phyloP scores from a whole-genome alignment of 2,113 vertebrate species.

The Grus americana region DNA sequence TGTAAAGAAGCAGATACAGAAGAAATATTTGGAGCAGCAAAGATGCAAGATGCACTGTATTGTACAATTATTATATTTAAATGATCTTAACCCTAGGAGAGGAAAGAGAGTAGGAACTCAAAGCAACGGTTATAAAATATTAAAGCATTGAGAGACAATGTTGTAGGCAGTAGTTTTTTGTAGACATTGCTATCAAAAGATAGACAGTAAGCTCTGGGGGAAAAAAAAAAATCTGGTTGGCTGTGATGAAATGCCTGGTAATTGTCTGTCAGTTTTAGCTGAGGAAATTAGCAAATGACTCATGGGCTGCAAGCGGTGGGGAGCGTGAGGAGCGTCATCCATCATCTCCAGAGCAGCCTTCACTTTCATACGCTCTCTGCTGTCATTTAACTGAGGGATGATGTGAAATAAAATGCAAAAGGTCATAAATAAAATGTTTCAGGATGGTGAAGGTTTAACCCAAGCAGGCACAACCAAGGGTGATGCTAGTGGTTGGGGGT shows the following conservation, averaged over 20 bases:
- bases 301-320: neutral
- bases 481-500: neutral
- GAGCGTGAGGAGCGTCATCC: neutral
- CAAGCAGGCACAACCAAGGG: neutral
- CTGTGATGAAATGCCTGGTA: neutral
- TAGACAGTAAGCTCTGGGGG: neutral
- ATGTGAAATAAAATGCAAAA: conserved; percentile 12
- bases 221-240: neutral
- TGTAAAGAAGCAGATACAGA: neutral
- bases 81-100: neutral
- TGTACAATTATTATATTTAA: neutral
- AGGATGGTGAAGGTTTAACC: neutral
- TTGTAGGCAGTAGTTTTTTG: neutral
- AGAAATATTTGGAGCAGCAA: neutral
- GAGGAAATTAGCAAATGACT: conserved; percentile 47
- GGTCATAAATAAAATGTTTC: neutral
- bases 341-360: conserved; percentile 10
- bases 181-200: neutral
- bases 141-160: neutral
- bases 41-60: fast-evolving
- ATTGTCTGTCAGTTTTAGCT: conserved; percentile 41
- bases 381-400: neutral
- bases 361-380: neutral
- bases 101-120: neutral
- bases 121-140: neutral